Evolutionary conservation across 2,797 vertebrate genomes (phyloP).

Genomic region (Heteromormyrus szaboi): DNA sequence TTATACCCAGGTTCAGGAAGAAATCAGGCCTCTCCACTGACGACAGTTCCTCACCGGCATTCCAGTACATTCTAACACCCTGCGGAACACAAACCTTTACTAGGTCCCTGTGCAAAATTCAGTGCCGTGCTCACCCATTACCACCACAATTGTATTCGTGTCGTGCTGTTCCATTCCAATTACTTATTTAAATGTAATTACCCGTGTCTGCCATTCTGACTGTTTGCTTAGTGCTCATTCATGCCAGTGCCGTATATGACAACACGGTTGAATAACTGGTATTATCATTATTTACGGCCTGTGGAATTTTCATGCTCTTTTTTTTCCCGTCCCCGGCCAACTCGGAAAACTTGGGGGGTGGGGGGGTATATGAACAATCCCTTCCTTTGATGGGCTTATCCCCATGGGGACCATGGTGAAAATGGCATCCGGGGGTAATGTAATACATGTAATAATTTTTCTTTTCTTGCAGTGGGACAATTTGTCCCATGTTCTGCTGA

Average conservation of each 20-base stretch:
- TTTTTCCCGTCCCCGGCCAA: background rate
- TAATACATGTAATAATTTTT: constrained; percentile 12
- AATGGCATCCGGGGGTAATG: constrained; percentile 14
- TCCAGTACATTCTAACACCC: background rate
- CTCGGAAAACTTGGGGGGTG: background rate
- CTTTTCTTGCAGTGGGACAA: background rate
- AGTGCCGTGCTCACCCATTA: background rate
- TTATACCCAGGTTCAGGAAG: background rate
- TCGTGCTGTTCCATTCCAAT: background rate
- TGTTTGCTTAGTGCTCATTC: background rate
- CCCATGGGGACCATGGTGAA: background rate
- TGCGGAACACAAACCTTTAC: background rate
- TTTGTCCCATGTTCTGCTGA: background rate
- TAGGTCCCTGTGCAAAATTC: background rate
- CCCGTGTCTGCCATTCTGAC: background rate
- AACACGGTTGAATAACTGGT: background rate
- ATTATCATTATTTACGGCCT: constrained; percentile 9
- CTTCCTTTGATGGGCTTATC: background rate
- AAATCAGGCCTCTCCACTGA: background rate
- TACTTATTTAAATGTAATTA: background rate
- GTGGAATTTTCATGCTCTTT: background rate
- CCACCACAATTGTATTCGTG: background rate
- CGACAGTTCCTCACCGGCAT: background rate
- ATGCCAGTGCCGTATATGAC: background rate
- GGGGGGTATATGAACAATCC: background rate